Evolutionary conservation across 2,113 vertebrate species (phyloP).

Genomic region (Stictonetta naevosa): DNA sequence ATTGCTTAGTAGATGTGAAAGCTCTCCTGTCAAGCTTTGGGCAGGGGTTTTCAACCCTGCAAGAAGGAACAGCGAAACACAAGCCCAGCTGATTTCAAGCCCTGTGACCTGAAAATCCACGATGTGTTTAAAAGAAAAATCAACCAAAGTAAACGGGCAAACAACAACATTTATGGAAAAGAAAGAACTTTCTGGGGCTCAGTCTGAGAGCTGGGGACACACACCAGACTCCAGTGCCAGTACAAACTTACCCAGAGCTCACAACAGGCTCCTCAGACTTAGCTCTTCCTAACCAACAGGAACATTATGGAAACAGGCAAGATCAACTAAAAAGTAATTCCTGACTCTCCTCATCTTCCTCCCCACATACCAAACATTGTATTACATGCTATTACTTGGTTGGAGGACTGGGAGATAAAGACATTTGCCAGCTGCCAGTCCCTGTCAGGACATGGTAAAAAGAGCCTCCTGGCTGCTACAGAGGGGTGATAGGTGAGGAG

Average conservation of each 20-base stretch:
- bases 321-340: not conserved
- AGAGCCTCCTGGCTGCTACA: not conserved
- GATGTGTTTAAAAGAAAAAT: not conserved
- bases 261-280: not conserved
- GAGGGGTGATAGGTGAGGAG: not conserved
- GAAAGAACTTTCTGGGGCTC: not conserved
- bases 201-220: not conserved
- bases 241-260: not conserved
- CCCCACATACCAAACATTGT: not conserved
- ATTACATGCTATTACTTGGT: not conserved
- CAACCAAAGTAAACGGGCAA: not conserved
- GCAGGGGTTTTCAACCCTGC: not conserved
- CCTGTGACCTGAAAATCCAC: not conserved
- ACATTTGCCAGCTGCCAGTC: not conserved
- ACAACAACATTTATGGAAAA: not conserved
- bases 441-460: not conserved
- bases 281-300: not conserved
- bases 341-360: not conserved
- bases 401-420: not conserved
- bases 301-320: not conserved
- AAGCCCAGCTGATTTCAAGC: not conserved
- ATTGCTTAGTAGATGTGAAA: not conserved
- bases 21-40: not conserved
- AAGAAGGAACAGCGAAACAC: accelerated
- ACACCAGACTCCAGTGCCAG: not conserved